A percentile compares a stretch with the other conserved stretches of the same genome.
phyloP scores from a whole-genome alignment of 2,113 vertebrate genomes.

The Ageneiosus marmoratus region DNA sequence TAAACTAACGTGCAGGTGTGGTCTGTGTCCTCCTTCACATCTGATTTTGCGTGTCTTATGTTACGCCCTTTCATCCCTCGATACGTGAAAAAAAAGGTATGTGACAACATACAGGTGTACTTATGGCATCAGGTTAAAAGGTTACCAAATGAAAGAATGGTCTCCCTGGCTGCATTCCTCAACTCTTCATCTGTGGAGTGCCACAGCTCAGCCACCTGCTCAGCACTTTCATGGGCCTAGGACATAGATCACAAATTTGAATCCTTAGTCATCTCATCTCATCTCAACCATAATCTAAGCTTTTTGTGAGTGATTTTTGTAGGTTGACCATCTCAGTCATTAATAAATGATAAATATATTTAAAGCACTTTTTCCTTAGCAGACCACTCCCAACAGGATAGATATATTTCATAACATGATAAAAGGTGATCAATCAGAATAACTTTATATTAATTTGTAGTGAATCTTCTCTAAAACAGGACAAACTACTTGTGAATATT shows the following conservation, averaged over 20 bases:
- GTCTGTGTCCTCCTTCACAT: too few relatives aligned
- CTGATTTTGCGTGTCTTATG: too few relatives aligned
- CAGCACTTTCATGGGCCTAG: slow-evolving; percentile 73
- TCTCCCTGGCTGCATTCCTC: slow-evolving; percentile 67
- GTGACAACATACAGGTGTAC: too few relatives aligned
- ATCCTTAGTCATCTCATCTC: background rate
- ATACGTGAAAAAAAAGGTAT: too few relatives aligned
- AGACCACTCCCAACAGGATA: background rate
- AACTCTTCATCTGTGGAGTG: slow-evolving; percentile 70
- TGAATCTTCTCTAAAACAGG: background rate
- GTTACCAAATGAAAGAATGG: slow-evolving; percentile 74
- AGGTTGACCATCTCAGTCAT: background rate
- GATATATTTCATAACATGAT: background rate
- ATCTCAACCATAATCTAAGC: background rate
- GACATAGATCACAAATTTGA: slow-evolving; percentile 33
- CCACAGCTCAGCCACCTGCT: slow-evolving; percentile 72
- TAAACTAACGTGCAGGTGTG: too few relatives aligned
- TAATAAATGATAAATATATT: background rate
- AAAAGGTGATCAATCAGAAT: background rate
- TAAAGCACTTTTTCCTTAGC: background rate
- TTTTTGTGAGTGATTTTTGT: background rate
- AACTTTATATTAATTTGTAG: background rate
- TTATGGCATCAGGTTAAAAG: background rate
- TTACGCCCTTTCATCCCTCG: too few relatives aligned
- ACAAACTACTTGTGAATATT: background rate